A percentile compares a stretch with the other conserved stretches of the same genome.
Conservation (phyloP, 2,888 invertebrate genomes). For the Andricus curvator region DNA sequence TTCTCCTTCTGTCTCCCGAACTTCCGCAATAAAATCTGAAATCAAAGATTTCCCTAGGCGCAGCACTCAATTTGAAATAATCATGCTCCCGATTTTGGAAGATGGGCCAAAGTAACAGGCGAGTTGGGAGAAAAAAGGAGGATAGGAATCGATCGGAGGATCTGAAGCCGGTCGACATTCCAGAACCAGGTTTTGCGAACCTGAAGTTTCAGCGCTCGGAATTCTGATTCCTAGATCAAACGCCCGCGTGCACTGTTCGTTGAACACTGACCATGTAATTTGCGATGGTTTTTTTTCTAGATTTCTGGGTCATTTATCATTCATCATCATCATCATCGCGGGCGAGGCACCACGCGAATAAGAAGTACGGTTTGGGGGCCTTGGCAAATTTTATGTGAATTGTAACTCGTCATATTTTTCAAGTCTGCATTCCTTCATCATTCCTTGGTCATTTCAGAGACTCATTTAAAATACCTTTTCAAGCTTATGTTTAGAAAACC, state of each 20-base stretch:
- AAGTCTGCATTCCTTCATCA: neutral
- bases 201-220: slow-evolving; percentile 20
- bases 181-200: slow-evolving; percentile 23
- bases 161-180: slow-evolving; percentile 14
- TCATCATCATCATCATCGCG: neutral
- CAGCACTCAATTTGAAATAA: neutral
- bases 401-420: slow-evolving; percentile 31
- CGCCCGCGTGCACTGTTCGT: slow-evolving; percentile 1
- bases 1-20: too few relatives aligned
- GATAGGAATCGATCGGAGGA: neutral
- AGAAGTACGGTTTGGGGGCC: neutral
- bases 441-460: too few relatives aligned
- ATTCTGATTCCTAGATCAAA: slow-evolving; percentile 41
- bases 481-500: too few relatives aligned
- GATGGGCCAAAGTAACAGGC: neutral
- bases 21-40: too few relatives aligned
- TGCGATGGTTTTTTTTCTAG: neutral
- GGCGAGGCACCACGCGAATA: neutral
- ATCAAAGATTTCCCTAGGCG: too few relatives aligned
- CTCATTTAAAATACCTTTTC: too few relatives aligned
- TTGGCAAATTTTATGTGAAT: slow-evolving; percentile 31
- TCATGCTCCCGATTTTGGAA: neutral
- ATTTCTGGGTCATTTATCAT: slow-evolving; percentile 24
- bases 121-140: neutral
- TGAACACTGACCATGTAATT: slow-evolving; percentile 28